Base-by-base conservation (phyloP, 2,797 vertebrate genomes). In the Miichthys miiuy region DNA sequence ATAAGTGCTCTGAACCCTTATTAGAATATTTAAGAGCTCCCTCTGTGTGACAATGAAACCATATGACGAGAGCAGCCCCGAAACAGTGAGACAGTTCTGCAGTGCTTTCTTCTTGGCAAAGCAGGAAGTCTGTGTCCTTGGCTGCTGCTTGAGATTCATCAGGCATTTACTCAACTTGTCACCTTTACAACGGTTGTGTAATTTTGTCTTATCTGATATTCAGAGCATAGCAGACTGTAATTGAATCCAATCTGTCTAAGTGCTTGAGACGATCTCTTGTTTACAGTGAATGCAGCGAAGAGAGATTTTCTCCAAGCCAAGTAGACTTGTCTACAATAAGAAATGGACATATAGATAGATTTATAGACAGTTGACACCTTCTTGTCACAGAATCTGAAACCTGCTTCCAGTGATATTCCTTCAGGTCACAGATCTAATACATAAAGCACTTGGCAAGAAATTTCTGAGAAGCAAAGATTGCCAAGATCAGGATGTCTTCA, bases 161-260 rank as follows among this genome's bases (percentile, higher is more conserved):
- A 77, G 66, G 80, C 86, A 81, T 87, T 92, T 87, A 69, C 80
- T 91, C 88, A 87, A 81, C 87, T 93, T 89, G 88, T 90, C 93
- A 93, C 91, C 90, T 93, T 91, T 83, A 91, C 83, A 91, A 84
- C 21, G 38, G 78, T 90, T 88, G 87, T 89, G 82, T 90, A 85
- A 92, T 90, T 91, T 80, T 80, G 85, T 87, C 75, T 89, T 90
- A 92, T 92, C 89, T 89, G 88, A 89, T 89, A 88, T 87, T 90
- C 88, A 83, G 86, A 90, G 70, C 75, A 71, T 86, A 79, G 85
- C 81, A 75, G 77, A 88, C 82, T 88, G 79, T 90, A 87, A 91
- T 90, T 86, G 79, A 91, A 93, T 91, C 86, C 87, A 93, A 88
- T 92, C 86, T 85, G 77, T 84, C 72, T 87, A 85, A 92, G 87